A percentile compares a stretch with the other conserved stretches of the same genome.
Conservation (phyloP, 2,888 invertebrate species). For the Salpingus planirostris region DNA sequence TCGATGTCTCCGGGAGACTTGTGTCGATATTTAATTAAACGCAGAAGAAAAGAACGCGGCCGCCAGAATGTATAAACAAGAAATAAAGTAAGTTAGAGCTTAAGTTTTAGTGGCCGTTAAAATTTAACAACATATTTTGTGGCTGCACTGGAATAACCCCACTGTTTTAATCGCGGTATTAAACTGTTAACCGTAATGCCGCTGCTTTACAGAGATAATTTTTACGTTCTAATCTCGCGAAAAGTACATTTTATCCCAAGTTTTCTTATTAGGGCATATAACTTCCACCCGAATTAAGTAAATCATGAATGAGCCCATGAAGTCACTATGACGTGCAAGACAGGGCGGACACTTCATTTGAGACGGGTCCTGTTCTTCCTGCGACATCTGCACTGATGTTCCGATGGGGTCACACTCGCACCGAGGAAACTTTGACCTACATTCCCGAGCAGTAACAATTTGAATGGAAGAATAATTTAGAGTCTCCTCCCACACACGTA, state of each 20-base stretch:
- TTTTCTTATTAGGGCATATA: not conserved
- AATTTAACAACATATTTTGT: constrained; percentile 25
- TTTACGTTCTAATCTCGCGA: constrained; percentile 16
- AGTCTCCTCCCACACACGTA: no score
- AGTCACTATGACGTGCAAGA: no score
- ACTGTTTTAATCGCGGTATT: constrained; percentile 22
- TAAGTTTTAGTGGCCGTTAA: constrained; percentile 23
- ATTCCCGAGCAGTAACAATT: no score
- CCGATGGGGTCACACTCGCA: no score
- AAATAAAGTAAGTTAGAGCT: constrained; percentile 17
- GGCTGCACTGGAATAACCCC: constrained; percentile 20
- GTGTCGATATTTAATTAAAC: not conserved
- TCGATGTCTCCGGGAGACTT: no score
- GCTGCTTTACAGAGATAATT: constrained; percentile 18
- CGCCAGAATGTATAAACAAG: constrained; percentile 8
- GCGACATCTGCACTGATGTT: no score
- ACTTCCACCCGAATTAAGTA: no score
- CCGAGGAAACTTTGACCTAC: no score
- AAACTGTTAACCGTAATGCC: constrained; percentile 18
- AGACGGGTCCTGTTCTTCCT: no score
- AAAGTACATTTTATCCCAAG: not conserved
- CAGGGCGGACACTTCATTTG: no score
- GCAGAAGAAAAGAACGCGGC: not conserved
- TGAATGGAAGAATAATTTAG: no score
- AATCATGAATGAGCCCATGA: no score